A percentile compares a stretch with the other conserved stretches of the same genome.
Evolutionary conservation across 1,140 invertebrate genomes (phyloP).

Genomic region (Ectropis grisescens): DNA sequence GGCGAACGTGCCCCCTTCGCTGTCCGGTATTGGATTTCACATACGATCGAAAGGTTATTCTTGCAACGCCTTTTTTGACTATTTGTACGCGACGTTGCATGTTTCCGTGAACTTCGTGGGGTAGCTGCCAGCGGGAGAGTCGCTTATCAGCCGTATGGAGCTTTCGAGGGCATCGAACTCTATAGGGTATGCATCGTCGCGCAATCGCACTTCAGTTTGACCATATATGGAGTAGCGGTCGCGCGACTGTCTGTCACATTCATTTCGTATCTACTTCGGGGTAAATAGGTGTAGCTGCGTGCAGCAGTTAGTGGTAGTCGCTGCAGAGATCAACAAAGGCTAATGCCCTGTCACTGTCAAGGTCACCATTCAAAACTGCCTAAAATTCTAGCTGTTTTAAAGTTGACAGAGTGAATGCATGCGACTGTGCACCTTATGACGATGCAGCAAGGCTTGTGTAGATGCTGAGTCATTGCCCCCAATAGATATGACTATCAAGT

Average conservation of each 20-base stretch:
- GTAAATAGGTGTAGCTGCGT: no score
- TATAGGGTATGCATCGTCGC: slow-evolving; percentile 42
- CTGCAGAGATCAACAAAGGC: slow-evolving; percentile 2
- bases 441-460: slow-evolving; percentile 1
- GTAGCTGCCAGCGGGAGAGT: no score
- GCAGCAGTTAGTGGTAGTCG: no score
- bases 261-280: slow-evolving; percentile 48
- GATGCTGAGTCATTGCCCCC: not conserved
- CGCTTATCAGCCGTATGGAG: slow-evolving; percentile 27
- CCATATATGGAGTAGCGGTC: slow-evolving; percentile 61
- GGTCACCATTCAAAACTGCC: slow-evolving; percentile 20
- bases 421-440: slow-evolving; percentile 3
- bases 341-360: slow-evolving; percentile 30
- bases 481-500: no score
- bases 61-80: slow-evolving; percentile 55
- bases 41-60: slow-evolving; percentile 47
- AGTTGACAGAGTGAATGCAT: slow-evolving; percentile 1
- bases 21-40: slow-evolving; percentile 62
- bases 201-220: slow-evolving; percentile 55
- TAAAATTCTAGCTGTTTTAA: slow-evolving; percentile 5
- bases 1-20: no score
- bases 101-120: no score
- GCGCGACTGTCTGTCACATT: slow-evolving; percentile 29
- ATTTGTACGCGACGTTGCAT: not conserved
- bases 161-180: slow-evolving; percentile 51